A percentile compares a stretch with the other conserved stretches of the same genome.
phyloP scores from a whole-genome alignment of 2,113 vertebrate genomes.

The Coptodon rendalli region DNA sequence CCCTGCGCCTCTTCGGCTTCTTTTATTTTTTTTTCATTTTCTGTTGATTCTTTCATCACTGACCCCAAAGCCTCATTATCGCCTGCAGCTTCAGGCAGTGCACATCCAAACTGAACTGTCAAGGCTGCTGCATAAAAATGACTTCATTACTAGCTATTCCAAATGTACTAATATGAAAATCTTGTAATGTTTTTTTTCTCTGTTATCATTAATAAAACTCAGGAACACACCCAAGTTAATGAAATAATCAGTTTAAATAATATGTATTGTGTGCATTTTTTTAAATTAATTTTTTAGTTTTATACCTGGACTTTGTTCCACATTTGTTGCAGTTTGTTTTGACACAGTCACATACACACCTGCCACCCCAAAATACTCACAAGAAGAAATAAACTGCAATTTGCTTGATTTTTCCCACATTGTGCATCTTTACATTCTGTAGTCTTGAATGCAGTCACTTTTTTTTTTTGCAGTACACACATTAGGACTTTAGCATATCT shows the following conservation, averaged over 20 bases:
- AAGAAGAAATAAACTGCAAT: not conserved
- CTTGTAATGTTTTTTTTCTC: not conserved
- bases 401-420: not conserved
- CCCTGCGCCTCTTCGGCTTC: conserved; percentile 27
- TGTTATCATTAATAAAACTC: not conserved
- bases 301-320: not conserved
- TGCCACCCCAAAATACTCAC: not conserved
- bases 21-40: conserved; percentile 17
- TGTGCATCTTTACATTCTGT: not conserved
- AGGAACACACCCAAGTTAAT: not conserved
- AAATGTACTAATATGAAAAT: not conserved
- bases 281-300: not conserved
- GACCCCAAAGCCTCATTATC: conserved; percentile 36
- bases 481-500: not conserved
- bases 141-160: not conserved
- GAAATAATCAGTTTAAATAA: not conserved
- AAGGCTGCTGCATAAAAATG: not conserved
- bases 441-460: not conserved
- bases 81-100: not conserved
- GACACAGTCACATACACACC: not conserved
- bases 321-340: not conserved
- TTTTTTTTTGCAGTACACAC: not conserved
- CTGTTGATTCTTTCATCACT: conserved; percentile 9
- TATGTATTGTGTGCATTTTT: not conserved
- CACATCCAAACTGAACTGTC: not conserved